Conservation (phyloP, 2,797 vertebrate species). For the Myoxocephalus aenaeus region DNA sequence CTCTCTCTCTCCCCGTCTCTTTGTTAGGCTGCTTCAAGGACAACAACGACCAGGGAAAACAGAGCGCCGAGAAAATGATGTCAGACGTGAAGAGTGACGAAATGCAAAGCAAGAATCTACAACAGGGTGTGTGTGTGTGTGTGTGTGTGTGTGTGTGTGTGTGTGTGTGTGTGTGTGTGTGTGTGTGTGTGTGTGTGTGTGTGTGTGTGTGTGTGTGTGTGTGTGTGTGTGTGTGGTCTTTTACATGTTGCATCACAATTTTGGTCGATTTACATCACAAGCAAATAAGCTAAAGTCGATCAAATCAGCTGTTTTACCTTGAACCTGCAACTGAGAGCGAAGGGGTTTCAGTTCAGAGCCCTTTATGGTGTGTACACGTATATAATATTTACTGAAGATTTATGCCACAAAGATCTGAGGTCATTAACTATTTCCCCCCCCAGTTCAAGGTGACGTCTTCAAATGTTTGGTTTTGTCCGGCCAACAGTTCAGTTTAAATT, state of each 20-base stretch:
- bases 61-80: slow-evolving; percentile 25
- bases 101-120: slow-evolving; percentile 50
- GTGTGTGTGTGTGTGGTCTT: no score
- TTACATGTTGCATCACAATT: neutral
- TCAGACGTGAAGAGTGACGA: slow-evolving; percentile 54
- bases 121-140: no score
- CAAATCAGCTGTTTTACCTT: neutral
- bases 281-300: neutral
- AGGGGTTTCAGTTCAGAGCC: neutral
- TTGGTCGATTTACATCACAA: neutral
- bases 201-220: no score
- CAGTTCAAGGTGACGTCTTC: neutral
- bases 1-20: slow-evolving; percentile 37
- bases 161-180: no score
- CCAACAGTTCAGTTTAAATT: neutral
- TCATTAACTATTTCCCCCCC: neutral
- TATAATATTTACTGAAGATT: no score
- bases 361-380: no score
- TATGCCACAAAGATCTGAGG: neutral
- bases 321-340: neutral
- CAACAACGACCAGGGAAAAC: slow-evolving; percentile 50
- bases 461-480: neutral
- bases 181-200: no score
- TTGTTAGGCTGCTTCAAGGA: slow-evolving; percentile 76
- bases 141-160: no score